A percentile compares a stretch with the other conserved stretches of the same genome.
These are phyloP conservation scores for Meteorus sp. DNA, from an alignment of 1,140 invertebrate species.

Conservation along the genomic window DNA sequence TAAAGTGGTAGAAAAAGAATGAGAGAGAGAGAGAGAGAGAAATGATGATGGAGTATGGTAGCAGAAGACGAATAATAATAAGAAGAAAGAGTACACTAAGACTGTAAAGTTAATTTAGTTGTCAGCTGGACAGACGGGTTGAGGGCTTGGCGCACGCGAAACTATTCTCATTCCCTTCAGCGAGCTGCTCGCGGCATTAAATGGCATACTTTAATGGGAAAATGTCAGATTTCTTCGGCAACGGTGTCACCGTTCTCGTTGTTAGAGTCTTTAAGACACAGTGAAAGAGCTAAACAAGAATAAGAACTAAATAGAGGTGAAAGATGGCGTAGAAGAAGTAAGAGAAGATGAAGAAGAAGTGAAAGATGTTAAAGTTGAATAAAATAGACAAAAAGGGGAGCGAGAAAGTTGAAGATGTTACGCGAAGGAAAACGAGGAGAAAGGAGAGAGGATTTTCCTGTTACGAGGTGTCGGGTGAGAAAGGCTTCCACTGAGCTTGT, in stretches of 20 bases:
- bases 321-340: neutral
- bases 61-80: no score
- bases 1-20: no score
- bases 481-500: constrained; percentile 14
- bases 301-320: neutral
- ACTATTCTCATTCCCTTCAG: constrained; percentile 16
- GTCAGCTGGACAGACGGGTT: constrained; percentile 32
- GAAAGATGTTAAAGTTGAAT: constrained; percentile 1
- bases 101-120: constrained; percentile 48
- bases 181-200: constrained; percentile 30
- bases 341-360: neutral
- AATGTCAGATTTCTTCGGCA: constrained; percentile 34
- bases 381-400: neutral
- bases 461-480: constrained; percentile 26
- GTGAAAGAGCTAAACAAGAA: neutral
- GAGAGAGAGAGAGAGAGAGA: no score
- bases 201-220: constrained; percentile 35
- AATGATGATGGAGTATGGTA: no score
- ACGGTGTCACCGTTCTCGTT: constrained; percentile 12
- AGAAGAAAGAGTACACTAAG: no score
- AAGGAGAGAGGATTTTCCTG: constrained; percentile 23
- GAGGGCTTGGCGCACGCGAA: constrained; percentile 24
- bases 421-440: constrained; percentile 18
- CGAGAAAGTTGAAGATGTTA: constrained; percentile 14
- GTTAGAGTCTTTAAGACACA: constrained; percentile 13